Evolutionary conservation across 1,140 invertebrate genomes (phyloP).

Genomic region (Papilio xuthus): DNA sequence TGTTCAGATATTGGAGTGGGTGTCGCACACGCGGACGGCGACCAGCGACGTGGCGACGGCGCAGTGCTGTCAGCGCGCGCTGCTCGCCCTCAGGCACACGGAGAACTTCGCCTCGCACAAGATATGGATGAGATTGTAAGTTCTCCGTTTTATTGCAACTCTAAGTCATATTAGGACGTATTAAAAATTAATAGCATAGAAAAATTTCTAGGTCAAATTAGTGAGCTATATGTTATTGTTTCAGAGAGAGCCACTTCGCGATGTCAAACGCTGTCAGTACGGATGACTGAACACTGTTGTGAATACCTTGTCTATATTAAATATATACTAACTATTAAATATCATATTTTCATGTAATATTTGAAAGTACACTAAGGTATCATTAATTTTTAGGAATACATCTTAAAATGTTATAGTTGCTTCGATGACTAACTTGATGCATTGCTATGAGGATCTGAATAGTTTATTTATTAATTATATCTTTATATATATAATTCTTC

Average conservation of each 20-base stretch:
- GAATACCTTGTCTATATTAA: not conserved
- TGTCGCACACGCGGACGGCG: constrained; percentile 57
- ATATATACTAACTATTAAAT: not conserved
- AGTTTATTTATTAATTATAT: no score
- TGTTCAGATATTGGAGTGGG: constrained; percentile 64
- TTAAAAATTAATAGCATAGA: no score
- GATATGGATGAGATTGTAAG: constrained; percentile 63
- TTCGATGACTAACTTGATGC: not conserved
- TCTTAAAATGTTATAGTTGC: not conserved
- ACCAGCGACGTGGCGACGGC: constrained; percentile 42
- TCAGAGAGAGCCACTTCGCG: constrained; percentile 55
- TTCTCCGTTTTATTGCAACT: constrained; percentile 37
- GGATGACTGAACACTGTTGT: not conserved
- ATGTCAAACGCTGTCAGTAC: constrained; percentile 26
- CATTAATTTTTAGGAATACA: no score
- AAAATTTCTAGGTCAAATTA: no score
- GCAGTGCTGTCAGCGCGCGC: constrained; percentile 50
- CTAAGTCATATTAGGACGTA: no score
- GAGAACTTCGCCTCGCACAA: constrained; percentile 50
- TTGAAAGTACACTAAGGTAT: not conserved
- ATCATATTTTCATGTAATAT: not conserved
- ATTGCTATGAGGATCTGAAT: not conserved
- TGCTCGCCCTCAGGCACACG: constrained; percentile 58
- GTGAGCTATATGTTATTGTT: constrained; percentile 44
- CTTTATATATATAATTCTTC: no score